Evolutionary conservation across 2,888 invertebrate genomes (phyloP).

Genomic region (Pogonocherus hispidulus): DNA sequence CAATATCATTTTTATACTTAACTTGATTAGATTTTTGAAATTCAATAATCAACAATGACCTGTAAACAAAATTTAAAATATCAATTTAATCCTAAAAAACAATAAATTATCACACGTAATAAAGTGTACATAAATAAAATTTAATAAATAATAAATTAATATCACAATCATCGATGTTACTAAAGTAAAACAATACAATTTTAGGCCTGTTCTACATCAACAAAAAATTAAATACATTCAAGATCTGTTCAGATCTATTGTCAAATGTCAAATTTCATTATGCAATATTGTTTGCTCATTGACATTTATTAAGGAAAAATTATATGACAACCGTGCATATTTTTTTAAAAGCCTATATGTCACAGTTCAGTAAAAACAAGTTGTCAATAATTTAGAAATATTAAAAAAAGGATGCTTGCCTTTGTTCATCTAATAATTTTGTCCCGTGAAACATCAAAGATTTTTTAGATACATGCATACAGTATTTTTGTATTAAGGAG

Average conservation of each 20-base stretch:
- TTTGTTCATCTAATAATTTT: too few relatives aligned
- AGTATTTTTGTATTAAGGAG: too few relatives aligned
- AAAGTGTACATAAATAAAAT: conserved; percentile 31
- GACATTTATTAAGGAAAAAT: not conserved
- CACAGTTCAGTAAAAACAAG: too few relatives aligned
- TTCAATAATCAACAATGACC: conserved; percentile 14
- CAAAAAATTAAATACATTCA: conserved; percentile 22
- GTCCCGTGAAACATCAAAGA: too few relatives aligned
- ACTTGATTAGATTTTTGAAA: too few relatives aligned
- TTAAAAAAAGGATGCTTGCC: too few relatives aligned
- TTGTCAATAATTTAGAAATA: too few relatives aligned
- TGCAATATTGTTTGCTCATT: not conserved
- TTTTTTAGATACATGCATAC: too few relatives aligned
- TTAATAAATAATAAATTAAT: conserved; percentile 53
- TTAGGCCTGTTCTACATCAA: conserved; percentile 16
- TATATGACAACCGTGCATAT: too few relatives aligned
- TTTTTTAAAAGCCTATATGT: too few relatives aligned
- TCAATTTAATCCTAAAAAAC: conserved; percentile 11
- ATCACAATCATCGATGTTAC: conserved; percentile 58
- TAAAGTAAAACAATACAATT: conserved; percentile 25
- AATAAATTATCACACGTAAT: conserved; percentile 31
- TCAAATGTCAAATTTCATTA: not conserved
- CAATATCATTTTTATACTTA: too few relatives aligned
- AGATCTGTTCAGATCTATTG: conserved; percentile 30
- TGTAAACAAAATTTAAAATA: conserved; percentile 7